phyloP scores from a whole-genome alignment of 35 echinoderm and acorn worm genomes.

The Hemicentrotus pulcherrimus region DNA sequence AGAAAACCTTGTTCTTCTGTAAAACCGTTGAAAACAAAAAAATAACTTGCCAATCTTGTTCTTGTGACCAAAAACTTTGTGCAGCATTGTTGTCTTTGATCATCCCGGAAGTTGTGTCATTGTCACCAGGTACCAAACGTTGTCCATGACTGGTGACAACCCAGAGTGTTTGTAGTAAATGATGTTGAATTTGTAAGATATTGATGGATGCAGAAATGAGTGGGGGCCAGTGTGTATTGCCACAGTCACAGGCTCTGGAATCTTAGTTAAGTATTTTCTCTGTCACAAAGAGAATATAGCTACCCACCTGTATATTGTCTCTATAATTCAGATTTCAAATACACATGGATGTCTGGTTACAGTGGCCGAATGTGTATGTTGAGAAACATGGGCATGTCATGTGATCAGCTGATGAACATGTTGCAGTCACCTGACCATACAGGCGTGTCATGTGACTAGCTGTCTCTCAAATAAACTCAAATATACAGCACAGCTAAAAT shows the following conservation, averaged over 20 bases:
- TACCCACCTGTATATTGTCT: not conserved
- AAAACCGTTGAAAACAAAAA: not conserved
- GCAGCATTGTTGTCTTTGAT: slow-evolving; percentile 17
- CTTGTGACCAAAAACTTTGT: not conserved
- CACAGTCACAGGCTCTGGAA: not conserved
- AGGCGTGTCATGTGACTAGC: not conserved
- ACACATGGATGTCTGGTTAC: not conserved
- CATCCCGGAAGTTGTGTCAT: not conserved
- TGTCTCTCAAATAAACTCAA: not conserved
- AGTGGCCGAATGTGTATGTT: not conserved
- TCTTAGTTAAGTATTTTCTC: not conserved
- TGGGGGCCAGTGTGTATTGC: not conserved
- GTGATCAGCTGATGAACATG: not conserved
- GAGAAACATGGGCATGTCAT: not conserved
- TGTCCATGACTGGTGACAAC: not conserved
- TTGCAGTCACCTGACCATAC: no score
- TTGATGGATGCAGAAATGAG: not conserved
- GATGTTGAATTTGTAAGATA: not conserved
- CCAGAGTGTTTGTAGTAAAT: not conserved
- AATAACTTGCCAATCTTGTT: not conserved
- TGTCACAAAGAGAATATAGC: not conserved
- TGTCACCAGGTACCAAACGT: not conserved
- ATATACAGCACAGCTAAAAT: not conserved
- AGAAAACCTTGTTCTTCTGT: slow-evolving; percentile 11
- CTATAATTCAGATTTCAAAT: not conserved